Evolutionary conservation across 2,797 vertebrate genomes (phyloP).

Genomic region (Dendrocincla tyrannina): DNA sequence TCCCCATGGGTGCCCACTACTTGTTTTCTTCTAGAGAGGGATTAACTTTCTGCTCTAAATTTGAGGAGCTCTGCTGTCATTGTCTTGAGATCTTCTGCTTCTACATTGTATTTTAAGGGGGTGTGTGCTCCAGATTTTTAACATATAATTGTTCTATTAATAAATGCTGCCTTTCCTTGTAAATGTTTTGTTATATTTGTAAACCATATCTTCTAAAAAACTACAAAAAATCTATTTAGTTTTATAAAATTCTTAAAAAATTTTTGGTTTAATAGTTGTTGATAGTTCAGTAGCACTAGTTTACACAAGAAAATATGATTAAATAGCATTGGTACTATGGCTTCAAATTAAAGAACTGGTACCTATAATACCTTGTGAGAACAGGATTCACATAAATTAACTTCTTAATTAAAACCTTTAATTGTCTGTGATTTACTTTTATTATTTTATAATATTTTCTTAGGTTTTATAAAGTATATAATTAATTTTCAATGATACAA

Average conservation of each 20-base stretch:
- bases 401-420: not conserved
- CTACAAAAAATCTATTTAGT: not conserved
- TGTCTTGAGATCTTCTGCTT: not conserved
- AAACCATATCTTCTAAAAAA: not conserved
- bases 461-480: not conserved
- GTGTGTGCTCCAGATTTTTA: fast-evolving
- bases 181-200: not conserved
- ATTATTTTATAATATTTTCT: not conserved
- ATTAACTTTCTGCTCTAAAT: not conserved
- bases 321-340: not conserved
- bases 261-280: not conserved
- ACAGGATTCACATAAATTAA: not conserved
- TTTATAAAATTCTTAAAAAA: not conserved
- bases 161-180: not conserved
- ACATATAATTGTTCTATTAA: not conserved
- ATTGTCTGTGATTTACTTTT: not conserved
- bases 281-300: not conserved
- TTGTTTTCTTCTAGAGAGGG: not conserved
- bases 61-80: not conserved
- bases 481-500: not conserved
- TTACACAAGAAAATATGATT: not conserved
- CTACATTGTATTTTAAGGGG: not conserved
- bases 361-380: not conserved
- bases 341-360: not conserved
- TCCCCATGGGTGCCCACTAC: not conserved